Percentiles rank a stretch among this genome's conserved stretches.
Conservation (phyloP, 1,140 invertebrate species). For the Sinella curviseta region DNA sequence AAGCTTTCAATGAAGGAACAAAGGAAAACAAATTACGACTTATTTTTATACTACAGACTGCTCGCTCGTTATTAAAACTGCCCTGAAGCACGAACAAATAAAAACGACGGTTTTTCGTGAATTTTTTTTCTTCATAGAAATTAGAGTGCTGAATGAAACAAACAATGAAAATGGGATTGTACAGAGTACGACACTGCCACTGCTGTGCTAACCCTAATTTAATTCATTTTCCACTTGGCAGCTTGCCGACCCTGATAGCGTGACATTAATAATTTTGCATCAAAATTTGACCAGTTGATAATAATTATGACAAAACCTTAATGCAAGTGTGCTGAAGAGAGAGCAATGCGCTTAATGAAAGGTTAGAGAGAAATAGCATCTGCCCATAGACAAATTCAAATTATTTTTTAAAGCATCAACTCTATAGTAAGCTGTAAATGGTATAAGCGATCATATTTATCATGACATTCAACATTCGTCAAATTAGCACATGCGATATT, state of each 20-base stretch:
- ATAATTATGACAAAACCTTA: too few species aligned
- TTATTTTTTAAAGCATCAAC: not conserved
- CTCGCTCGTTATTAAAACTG: not conserved
- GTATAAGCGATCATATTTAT: not conserved
- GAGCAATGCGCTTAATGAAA: too few species aligned
- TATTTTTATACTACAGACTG: not conserved
- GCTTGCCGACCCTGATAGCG: not conserved
- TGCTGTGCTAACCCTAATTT: too few species aligned
- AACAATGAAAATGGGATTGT: too few species aligned
- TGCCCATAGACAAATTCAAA: too few species aligned
- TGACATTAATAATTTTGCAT: not conserved
- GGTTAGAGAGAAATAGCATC: too few species aligned
- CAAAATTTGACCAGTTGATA: too few species aligned
- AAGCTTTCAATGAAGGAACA: not conserved
- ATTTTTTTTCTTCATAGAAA: not conserved
- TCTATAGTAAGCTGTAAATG: not conserved
- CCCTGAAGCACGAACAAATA: not conserved
- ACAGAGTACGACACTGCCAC: too few species aligned
- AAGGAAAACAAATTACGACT: not conserved
- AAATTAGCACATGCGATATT: constrained; percentile 15
- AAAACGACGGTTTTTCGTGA: too few species aligned
- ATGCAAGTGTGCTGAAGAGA: too few species aligned
- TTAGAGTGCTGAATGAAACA: not conserved
- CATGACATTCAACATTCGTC: not conserved
- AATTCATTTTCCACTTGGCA: not conserved